Conservation (phyloP, 2,797 vertebrate genomes). For the Pterois miles region DNA sequence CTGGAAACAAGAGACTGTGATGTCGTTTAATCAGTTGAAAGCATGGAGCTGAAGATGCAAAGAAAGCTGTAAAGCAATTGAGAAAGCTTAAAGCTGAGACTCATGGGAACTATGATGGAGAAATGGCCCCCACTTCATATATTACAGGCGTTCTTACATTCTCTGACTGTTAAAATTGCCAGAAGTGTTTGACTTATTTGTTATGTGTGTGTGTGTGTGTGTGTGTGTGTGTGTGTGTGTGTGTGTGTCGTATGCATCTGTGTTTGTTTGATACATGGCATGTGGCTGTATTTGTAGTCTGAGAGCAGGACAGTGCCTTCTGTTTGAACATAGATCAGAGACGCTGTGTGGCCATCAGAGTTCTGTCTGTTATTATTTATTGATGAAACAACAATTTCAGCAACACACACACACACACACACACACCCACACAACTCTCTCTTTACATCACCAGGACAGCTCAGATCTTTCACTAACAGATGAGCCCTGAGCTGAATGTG, state of each 20-base stretch:
- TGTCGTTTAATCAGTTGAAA: constrained; percentile 19
- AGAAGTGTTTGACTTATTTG: constrained; percentile 12
- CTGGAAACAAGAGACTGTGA: constrained; percentile 43
- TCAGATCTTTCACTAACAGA: constrained; percentile 50
- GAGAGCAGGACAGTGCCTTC: constrained; percentile 49
- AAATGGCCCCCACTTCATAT: constrained; percentile 17
- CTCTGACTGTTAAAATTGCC: background rate
- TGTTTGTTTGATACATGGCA: constrained; percentile 9
- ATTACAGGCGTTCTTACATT: constrained; percentile 14
- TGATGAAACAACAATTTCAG: constrained; percentile 72
- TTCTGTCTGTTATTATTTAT: constrained; percentile 70
- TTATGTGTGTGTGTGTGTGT: background rate
- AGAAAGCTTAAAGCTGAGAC: background rate
- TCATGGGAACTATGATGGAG: background rate
- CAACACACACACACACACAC: background rate
- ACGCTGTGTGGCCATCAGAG: constrained; percentile 47
- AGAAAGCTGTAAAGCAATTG: background rate
- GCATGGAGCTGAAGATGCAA: background rate
- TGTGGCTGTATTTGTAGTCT: constrained; percentile 55
- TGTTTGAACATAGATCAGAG: constrained; percentile 74
- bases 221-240: background rate
- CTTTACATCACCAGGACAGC: constrained; percentile 49
- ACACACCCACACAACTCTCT: background rate
- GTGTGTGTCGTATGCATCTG: too few relatives aligned
- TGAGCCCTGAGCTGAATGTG: constrained; percentile 44